Percentiles rank a stretch among this genome's conserved stretches.
Evolutionary conservation across 2,797 vertebrate species (phyloP).

Genomic region (Acipenser oxyrinchus): DNA sequence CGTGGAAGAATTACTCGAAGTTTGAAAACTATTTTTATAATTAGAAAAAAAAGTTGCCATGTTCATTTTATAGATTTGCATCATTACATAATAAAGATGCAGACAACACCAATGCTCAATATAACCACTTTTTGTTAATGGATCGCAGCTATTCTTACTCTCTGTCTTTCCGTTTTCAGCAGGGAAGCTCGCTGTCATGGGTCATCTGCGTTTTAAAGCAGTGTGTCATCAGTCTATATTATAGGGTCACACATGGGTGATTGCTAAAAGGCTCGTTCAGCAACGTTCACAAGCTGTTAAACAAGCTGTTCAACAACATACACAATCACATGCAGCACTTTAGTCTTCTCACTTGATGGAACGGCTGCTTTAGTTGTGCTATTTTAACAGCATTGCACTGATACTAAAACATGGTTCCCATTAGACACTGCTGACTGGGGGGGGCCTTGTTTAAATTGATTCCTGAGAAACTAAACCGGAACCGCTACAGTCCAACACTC

Average conservation of each 20-base stretch:
- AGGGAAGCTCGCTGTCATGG: constrained; percentile 6
- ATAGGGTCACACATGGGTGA: constrained; percentile 17
- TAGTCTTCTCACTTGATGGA: not conserved
- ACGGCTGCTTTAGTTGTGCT: not conserved
- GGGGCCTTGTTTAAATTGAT: not conserved
- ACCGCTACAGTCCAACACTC: not conserved
- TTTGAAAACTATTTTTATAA: too few species aligned
- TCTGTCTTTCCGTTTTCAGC: not conserved
- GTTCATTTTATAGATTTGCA: too few species aligned
- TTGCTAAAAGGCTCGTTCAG: not conserved
- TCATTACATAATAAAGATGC: too few species aligned
- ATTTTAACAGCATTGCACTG: not conserved
- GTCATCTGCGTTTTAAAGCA: constrained; percentile 10
- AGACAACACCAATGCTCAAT: too few species aligned
- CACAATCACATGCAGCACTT: constrained; percentile 19
- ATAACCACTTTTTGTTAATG: too few species aligned
- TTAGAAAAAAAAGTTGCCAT: too few species aligned
- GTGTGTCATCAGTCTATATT: constrained; percentile 34
- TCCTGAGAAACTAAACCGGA: not conserved
- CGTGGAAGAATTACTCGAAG: too few species aligned
- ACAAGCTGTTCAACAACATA: constrained; percentile 6
- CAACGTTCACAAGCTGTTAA: not conserved
- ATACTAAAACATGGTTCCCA: not conserved
- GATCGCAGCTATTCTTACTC: too few species aligned
- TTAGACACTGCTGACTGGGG: not conserved